Evolutionary conservation across 2,797 vertebrate species (phyloP), one percentile per base, ranked within the genome.

Genomic region (Naso thynnoides): DNA sequence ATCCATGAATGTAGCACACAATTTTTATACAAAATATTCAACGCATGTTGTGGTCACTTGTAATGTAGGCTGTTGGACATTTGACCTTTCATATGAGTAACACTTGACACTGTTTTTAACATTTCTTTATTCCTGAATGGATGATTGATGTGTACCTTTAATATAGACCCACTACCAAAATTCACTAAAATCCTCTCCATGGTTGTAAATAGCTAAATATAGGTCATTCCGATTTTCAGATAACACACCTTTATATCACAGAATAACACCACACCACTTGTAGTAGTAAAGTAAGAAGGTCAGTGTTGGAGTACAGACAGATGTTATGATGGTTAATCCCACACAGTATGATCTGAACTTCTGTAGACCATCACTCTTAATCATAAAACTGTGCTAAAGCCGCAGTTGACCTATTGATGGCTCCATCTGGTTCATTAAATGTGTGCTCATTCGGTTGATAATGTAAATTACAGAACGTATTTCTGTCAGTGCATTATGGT

Each of bases 291-390:
- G 33, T 8, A 13, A 16, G 31, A 39, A 52, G 14, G 8, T 31
- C 26, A 5, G 9, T 53, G 59, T 6, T 54, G 33, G 38, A 10
- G 39, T 21, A 45, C 23, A 50, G 72, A 64, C 75, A 74, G 81
- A 76, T 79, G 72, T 52, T 36, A 31, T 15, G 14, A 38, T 45
- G 42, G 11, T 39, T 86, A 81, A 84, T 79, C 66, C 60, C 48
- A 23, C 24, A 39, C 50, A 8, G 21, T 41, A 39, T 47, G 29
- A 68, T 52, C 45, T 53, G 76, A 50, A 47, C 6, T 24, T n/a
- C 16, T 8, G 3, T 5, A 47, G 38, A 48, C 29, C 27, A 9
- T 50, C 31, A 38, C 26, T 31, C 24, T 36, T 9, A n/a, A n/a
- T 33, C 4, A 71, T 27, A 56, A 26, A 42, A 39, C 44, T 18